Percentiles rank a stretch among this genome's conserved stretches.
Conservation (phyloP, 1,140 invertebrate species). For the Drosophila tsacasi region DNA sequence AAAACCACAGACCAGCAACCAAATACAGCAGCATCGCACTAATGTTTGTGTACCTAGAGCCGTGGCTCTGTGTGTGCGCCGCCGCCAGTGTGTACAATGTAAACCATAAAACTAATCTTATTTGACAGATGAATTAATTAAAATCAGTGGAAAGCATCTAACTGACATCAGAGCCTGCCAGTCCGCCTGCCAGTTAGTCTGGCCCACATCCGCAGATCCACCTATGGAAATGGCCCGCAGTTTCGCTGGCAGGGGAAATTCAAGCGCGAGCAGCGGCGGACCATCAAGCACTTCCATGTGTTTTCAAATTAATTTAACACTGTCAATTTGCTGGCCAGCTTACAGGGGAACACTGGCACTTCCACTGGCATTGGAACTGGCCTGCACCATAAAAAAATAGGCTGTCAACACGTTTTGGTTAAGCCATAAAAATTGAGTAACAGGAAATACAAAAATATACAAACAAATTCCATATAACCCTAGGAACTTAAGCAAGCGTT, state of each 20-base stretch:
- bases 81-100: slow-evolving; percentile 55
- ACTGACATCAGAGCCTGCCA: slow-evolving; percentile 53
- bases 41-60: slow-evolving; percentile 20
- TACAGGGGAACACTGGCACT: slow-evolving; percentile 43
- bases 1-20: slow-evolving; percentile 51
- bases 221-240: slow-evolving; percentile 42
- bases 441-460: background rate
- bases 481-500: background rate
- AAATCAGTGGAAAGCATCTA: slow-evolving; percentile 83
- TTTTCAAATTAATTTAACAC: slow-evolving; percentile 84
- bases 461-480: background rate
- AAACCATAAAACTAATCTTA: slow-evolving; percentile 83
- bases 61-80: background rate
- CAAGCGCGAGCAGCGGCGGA: slow-evolving; percentile 1
- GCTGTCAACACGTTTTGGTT: slow-evolving; percentile 3
- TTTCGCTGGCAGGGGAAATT: slow-evolving; percentile 34
- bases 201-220: slow-evolving; percentile 34
- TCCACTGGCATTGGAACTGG: background rate
- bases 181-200: slow-evolving; percentile 32
- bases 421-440: background rate
- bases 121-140: slow-evolving; percentile 84
- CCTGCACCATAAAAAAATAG: slow-evolving; percentile 27
- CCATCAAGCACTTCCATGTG: slow-evolving; percentile 64
- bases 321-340: slow-evolving; percentile 80
- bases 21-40: slow-evolving; percentile 35